These are phyloP conservation scores for Cyprinus carpio DNA, from an alignment of 2,113 vertebrate species.

Conservation along the genomic window DNA sequence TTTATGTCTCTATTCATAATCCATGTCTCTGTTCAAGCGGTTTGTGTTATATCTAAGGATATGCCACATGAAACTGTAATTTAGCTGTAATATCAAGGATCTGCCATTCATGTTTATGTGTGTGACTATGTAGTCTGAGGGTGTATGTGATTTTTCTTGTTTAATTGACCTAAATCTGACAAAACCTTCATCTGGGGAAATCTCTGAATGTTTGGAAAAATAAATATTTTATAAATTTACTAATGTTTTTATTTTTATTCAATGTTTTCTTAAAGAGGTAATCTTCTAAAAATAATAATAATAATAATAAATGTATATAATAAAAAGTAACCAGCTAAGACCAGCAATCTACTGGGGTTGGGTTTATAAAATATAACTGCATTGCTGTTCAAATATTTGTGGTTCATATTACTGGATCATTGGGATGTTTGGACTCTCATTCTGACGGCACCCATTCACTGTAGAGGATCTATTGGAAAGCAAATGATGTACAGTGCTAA, in stretches of 20 bases:
- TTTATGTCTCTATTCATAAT: slow-evolving; percentile 27
- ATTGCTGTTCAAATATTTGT: too few species aligned
- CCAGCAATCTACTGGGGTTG: too few species aligned
- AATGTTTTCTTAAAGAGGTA: too few species aligned
- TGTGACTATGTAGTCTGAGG: background rate
- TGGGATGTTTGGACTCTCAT: background rate
- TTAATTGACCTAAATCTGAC: background rate
- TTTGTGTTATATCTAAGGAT: slow-evolving; percentile 1
- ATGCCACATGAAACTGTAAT: background rate
- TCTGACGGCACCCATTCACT: background rate
- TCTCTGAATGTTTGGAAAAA: background rate
- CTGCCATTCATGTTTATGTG: background rate
- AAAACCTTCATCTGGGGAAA: background rate
- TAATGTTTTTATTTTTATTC: too few species aligned
- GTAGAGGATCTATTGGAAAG: background rate
- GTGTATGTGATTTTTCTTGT: background rate
- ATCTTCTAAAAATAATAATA: too few species aligned
- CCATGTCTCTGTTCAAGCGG: background rate
- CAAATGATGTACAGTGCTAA: background rate
- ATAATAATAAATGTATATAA: too few species aligned
- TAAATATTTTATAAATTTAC: too few species aligned
- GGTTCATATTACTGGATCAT: too few species aligned
- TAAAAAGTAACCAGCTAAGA: too few species aligned
- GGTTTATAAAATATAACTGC: too few species aligned
- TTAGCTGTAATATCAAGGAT: background rate